Percentiles rank a stretch among this genome's conserved stretches.
These are phyloP conservation scores for Eumeta japonica DNA, from an alignment of 1,140 invertebrate genomes.

Conservation along the genomic window DNA sequence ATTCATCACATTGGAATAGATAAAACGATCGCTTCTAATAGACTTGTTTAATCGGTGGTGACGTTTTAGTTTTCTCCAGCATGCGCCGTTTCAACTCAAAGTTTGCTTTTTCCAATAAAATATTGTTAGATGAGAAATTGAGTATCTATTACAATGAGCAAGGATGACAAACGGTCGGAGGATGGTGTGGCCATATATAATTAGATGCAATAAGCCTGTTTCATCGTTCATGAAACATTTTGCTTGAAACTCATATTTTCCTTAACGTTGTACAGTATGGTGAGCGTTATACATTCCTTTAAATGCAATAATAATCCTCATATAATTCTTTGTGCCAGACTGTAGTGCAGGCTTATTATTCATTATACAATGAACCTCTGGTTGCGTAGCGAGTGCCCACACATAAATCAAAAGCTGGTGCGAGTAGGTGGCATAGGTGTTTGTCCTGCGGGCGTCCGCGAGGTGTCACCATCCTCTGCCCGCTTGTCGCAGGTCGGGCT, in stretches of 20 bases:
- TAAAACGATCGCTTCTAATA: constrained; percentile 28
- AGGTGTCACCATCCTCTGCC: constrained; percentile 60
- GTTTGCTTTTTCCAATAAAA: constrained; percentile 43
- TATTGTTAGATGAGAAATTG: not conserved
- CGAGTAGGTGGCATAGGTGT: constrained; percentile 11
- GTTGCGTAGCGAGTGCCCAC: no score
- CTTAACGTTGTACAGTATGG: no score
- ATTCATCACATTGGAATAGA: constrained; percentile 14
- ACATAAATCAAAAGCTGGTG: constrained; percentile 12
- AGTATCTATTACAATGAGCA: no score
- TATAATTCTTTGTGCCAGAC: no score
- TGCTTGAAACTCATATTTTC: no score
- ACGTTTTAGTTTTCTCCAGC: constrained; percentile 39
- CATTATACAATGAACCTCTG: no score
- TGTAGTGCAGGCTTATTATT: no score
- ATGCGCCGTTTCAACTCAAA: constrained; percentile 52
- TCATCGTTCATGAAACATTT: no score
- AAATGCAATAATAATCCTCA: no score
- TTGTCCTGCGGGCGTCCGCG: not conserved
- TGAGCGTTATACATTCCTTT: no score
- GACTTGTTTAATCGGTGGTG: constrained; percentile 35
- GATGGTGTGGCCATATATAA: constrained; percentile 45
- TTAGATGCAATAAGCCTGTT: not conserved
- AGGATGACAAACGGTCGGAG: constrained; percentile 44
- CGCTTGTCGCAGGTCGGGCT: constrained; percentile 82